Base-by-base conservation (phyloP, 2,888 invertebrate genomes). In the Colostygia pectinataria region DNA sequence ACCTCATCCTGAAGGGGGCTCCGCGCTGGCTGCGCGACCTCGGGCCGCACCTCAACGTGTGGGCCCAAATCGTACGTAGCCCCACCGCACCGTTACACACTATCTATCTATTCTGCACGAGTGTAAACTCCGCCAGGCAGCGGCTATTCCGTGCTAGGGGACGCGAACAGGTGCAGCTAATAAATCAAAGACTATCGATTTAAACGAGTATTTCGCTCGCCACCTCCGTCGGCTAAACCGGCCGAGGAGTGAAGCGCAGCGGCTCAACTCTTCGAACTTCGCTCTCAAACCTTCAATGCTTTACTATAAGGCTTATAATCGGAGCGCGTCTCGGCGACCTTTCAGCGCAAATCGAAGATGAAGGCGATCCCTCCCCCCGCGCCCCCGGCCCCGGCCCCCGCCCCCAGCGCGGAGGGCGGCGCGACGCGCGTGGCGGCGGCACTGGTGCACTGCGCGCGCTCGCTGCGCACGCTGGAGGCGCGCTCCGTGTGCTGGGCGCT, bases 371-470 rank as follows among this genome's bases (percentile, higher is more conserved):
- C 13, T n/a, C 0, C 28, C 10, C 9, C 10, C 12, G 23, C 9
- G 4, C 7, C 12, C 31, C 27, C 25, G 18, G 12, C 14, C 15
- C 18, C 15, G 9, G 1, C 13, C 13, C 24, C 31, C 1, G 20
- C 4, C 31, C 40, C 10, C 4, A n/a, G 15, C 25, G n/a, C 10
- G 28, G 6, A 8, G 13, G 57, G 45, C 51, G 51, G 12, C 7
- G 14, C 24, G 4, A 6, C 28, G 13, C 37, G 24, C 9, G 8
- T 43, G 37, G 18, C 40, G 9, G 10, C 9, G 6, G 48, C 55
- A 47, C 36, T 62, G 24, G 24, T 58, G 45, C 36, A 27, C 24
- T 43, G 49, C 37, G 53, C 62, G 54, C 9, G 6, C 10, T 32
- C 7, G 23, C 34, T 48, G 31, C 38, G 32, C 20, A n/a, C 40